Percentiles rank a stretch among this genome's conserved stretches.
Conservation (phyloP, 2,797 vertebrate species). For the Phrynocephalus guinanensis region DNA sequence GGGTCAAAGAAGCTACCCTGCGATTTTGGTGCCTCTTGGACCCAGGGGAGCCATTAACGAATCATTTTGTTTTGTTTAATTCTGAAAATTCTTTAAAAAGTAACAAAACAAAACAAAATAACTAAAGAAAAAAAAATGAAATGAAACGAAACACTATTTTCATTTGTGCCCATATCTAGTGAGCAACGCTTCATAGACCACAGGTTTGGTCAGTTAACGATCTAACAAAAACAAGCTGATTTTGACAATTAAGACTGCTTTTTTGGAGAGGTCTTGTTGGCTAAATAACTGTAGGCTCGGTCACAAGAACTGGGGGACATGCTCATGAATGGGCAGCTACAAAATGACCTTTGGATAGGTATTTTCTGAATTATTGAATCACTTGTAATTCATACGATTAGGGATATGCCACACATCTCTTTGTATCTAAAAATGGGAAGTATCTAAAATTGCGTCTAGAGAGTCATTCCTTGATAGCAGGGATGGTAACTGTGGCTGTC, state of each 20-base stretch:
- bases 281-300: not conserved
- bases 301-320: not conserved
- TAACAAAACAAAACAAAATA: too few relatives aligned
- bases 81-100: too few relatives aligned
- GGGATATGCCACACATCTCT: not conserved
- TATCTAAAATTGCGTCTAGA: not conserved
- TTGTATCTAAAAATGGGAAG: not conserved
- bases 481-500: not conserved
- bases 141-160: too few relatives aligned
- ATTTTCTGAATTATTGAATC: not conserved
- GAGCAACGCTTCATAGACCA: not conserved
- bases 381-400: too few relatives aligned
- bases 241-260: not conserved
- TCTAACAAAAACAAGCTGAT: not conserved
- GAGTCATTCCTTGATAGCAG: not conserved
- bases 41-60: too few relatives aligned
- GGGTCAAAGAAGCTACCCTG: too few relatives aligned
- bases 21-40: too few relatives aligned
- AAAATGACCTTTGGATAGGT: not conserved
- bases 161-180: too few relatives aligned
- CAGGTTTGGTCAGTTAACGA: not conserved
- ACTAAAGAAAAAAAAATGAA: too few relatives aligned
- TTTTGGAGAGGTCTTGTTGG: not conserved
- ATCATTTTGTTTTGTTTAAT: too few relatives aligned
- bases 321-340: not conserved